Base-by-base conservation (phyloP, 2,888 invertebrate genomes). In the Subacronicta megacephala region DNA sequence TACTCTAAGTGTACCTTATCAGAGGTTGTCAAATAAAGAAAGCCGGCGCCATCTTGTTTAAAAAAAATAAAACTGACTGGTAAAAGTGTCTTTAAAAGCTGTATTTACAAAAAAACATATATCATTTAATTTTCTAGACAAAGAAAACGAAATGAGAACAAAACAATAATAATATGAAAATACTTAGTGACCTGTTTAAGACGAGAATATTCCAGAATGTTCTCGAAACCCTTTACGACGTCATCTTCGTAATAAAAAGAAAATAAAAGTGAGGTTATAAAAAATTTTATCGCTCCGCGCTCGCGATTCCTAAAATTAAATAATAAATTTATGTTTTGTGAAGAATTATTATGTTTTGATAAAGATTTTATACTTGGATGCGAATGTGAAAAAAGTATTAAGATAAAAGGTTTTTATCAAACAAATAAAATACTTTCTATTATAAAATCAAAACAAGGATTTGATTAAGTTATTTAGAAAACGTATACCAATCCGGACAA, bases 251-350 rank as follows among this genome's bases (percentile, higher is more conserved):
- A 71, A 62, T 75, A 77, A 77, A 75, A 49, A 65, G 49, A 37
- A 51, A 63, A 70, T 71, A 75, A 77, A 77, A 74, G 60, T 57
- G 47, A 15, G 17, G 62, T 47, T 42, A 40, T 69, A 74, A 77
- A 74, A n/a, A 61, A 52, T 68, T 75, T 77, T 77, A 77, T 66
- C 17, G 41, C 51, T 43, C 29, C 45, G 33, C 47, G 54, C 43
- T 56, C 44, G 60, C 45, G 64, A 71, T 62, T 69, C 61, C 35
- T 49, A 62, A 73, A 74, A 77, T 73, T 62, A 66, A 70, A 76
- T 70, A 66, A 73, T 70, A 77, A 62, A 35, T 77, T 73, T 70
- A 67, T 60, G 58, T 61, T 55, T 67, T 45, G 38, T 31, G 46
- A 58, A 53, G 18, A 43, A 35, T 43, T 62, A 58, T 46, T 55